Evolutionary conservation across 2,797 vertebrate species (phyloP), one percentile per base, ranked within the genome.

Genomic region (Eleutherodactylus coqui): DNA sequence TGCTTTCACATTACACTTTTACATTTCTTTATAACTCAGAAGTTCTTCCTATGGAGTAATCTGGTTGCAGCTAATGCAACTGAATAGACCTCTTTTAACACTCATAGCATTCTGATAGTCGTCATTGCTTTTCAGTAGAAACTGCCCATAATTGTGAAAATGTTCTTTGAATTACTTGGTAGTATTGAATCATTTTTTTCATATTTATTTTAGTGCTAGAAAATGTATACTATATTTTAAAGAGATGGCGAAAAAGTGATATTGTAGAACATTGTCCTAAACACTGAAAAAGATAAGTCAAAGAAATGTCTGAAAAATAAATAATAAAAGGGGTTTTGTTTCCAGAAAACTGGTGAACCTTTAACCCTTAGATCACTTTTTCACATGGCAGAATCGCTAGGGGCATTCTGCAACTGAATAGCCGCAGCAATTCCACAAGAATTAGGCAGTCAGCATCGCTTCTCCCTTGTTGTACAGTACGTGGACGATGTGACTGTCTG

Each of bases 21-120:
- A 34, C 38, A 79, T 80, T 79, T 83, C 62, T 16, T 79, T 62
- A 60, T 73, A 55, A 55, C 51, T 41, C 17, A 60, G 69, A 75
- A 75, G 27, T 19, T 82, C 36, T 82, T 41, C 49, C 36, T 72
- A 72, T 49, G 17, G 38, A 55, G 38, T 11, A 43, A 41, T 38
- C 34, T 72, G 72, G 34, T 27, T 29, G 36, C n/a, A 58, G 17
- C 21, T 82, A 70, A 83, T 60, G 51, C 6, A 41, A 4, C 51
- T 78, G 34, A 36, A 60, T 24, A 78, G 76, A 78, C 76, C 34
- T 78, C 24, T 55, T 24, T 29, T 43, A 73, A 43, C n/a, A n/a
- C 8, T 43, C 0, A 27, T 64, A 32, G 29, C 24, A 47, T 47
- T n/a, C 24, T 78, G 32, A 10, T 60, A 41, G 36, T 17, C 32